Evolutionary conservation across 2,113 vertebrate species (phyloP), one percentile per base, ranked within the genome.

Genomic region (Chaenocephalus aceratus): DNA sequence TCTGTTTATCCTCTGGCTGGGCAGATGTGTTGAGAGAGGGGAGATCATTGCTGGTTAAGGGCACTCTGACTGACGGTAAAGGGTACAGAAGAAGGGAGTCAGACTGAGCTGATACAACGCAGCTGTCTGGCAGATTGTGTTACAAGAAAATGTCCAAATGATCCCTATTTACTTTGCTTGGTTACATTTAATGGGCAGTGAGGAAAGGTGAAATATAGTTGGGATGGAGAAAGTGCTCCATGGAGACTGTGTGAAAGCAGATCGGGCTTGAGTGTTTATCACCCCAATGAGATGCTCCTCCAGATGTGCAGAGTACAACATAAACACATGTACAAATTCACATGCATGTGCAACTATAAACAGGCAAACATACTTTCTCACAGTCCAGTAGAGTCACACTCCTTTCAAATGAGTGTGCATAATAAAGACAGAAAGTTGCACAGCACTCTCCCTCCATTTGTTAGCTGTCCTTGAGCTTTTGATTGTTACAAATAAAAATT

Each of bases 1-100:
- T 69, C n/a, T 91, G 89, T 92, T 91, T 90, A 92, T 89, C 26
- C 77, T 79, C 68, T 66, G 61, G 61, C 82, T 78, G 21, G 46
- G 75, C 65, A 76, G 66, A 90, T 67, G 75, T 84, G 70, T 53
- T 75, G 60, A 74, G 18, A 80, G 46, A 58, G 57, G n/a, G 36
- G 83, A 64, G 75, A 56, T 56, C 46, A 76, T 15, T 58, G 79
- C 61, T 72, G 57, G 41, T 87, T 82, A 57, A 72, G 72, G 58
- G 63, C 83, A 60, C 64, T 62, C 41, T 88, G 75, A 64, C 80
- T 59, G 79, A 58, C 66, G 63, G 57, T 23, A 18, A 10, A 53
- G 61, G 41, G 56, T 12, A 18, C 34, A 41, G 44, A 26, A 45
- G 48, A 64, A 59, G 77, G 64, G 72, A 77, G 86, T 77, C 44